Evolutionary conservation across 2,888 invertebrate species (phyloP).

Genomic region (Athripsodes cinereus): DNA sequence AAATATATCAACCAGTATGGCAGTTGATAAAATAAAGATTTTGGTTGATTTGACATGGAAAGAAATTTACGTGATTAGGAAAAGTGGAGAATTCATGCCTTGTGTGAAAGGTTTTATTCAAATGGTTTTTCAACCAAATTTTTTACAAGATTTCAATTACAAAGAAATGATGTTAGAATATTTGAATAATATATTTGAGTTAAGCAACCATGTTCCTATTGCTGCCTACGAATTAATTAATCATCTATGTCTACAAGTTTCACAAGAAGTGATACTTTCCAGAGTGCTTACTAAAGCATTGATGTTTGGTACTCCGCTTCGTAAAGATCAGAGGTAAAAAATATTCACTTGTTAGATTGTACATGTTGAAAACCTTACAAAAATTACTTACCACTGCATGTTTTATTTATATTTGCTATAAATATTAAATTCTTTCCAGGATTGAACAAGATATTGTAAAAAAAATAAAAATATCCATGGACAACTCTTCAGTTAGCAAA

Average conservation of each 20-base stretch:
- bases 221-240: conserved; percentile 38
- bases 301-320: conserved; percentile 44
- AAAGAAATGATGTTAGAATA: conserved; percentile 14
- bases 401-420: not conserved
- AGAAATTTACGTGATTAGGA: conserved; percentile 45
- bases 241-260: conserved; percentile 27
- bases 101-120: conserved; percentile 42
- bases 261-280: not conserved
- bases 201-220: conserved; percentile 37
- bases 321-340: conserved; percentile 50
- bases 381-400: too few relatives aligned
- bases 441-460: not conserved
- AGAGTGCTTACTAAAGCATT: conserved; percentile 34
- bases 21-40: conserved; percentile 27
- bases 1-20: conserved; percentile 27
- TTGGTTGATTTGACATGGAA: conserved; percentile 41
- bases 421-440: not conserved
- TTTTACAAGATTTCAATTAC: conserved; percentile 6
- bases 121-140: conserved; percentile 30
- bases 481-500: not conserved
- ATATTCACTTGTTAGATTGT: not conserved
- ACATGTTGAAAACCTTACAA: not conserved
- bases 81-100: conserved; percentile 40
- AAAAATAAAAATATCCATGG: not conserved
- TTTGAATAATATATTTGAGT: conserved; percentile 37